Conservation (phyloP, 2,888 invertebrate species). For the Polyommatus iphigenia region DNA sequence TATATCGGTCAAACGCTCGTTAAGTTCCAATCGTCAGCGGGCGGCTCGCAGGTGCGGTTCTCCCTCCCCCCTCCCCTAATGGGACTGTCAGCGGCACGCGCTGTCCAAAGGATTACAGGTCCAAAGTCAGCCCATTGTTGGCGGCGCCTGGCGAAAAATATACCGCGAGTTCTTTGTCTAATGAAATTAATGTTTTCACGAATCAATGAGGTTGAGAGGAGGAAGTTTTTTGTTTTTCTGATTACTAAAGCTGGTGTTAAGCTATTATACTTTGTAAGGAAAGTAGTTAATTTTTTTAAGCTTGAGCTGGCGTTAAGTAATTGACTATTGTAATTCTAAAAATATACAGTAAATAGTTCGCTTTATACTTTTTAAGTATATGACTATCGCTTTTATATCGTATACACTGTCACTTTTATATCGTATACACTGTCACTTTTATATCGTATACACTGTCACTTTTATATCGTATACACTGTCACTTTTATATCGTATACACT, state of each 20-base stretch:
- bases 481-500: too few species aligned
- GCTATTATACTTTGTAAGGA: too few species aligned
- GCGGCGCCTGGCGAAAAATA: constrained; percentile 33
- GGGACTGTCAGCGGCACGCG: constrained; percentile 53
- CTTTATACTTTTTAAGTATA: too few species aligned
- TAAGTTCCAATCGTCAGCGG: constrained; percentile 15
- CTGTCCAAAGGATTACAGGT: constrained; percentile 44
- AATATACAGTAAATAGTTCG: too few species aligned
- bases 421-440: too few species aligned
- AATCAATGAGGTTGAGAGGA: neutral
- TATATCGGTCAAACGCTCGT: constrained; percentile 16
- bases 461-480: too few species aligned
- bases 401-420: too few species aligned
- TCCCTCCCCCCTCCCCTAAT: constrained; percentile 43
- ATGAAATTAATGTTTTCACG: constrained; percentile 18
- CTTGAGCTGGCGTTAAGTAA: too few species aligned
- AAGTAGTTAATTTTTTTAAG: too few species aligned
- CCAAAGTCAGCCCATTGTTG: constrained; percentile 33
- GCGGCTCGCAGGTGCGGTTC: constrained; percentile 6
- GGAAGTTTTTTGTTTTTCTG: neutral
- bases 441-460: too few species aligned
- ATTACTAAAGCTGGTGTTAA: neutral
- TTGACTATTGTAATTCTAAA: too few species aligned
- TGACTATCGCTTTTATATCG: too few species aligned
- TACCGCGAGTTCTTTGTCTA: constrained; percentile 6